phyloP scores from a whole-genome alignment of 2,888 invertebrate genomes.

The Tenthredo notha region DNA sequence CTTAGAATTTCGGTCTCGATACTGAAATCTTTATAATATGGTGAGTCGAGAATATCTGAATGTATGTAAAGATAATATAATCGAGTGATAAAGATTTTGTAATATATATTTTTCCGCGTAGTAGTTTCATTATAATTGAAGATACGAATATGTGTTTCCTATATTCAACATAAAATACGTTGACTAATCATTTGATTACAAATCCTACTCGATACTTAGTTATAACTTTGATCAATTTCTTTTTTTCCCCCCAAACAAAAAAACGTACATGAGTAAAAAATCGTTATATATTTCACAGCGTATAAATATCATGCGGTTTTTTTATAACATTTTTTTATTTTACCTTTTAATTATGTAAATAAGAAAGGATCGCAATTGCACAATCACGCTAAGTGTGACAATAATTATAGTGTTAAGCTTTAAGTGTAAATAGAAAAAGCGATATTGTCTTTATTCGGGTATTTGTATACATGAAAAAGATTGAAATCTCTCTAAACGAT shows the following conservation, averaged over 20 bases:
- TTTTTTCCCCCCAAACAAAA: no score
- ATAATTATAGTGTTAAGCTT: not conserved
- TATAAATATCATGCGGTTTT: no score
- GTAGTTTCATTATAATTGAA: no score
- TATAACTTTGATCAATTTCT: not conserved
- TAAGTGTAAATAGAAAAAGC: not conserved
- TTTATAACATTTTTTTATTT: no score
- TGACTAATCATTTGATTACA: not conserved
- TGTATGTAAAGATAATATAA: not conserved
- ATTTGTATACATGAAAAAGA: not conserved
- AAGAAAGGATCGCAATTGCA: no score
- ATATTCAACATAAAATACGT: not conserved
- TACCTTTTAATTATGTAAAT: not conserved
- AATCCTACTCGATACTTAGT: not conserved
- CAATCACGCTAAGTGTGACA: not conserved
- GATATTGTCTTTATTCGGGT: not conserved
- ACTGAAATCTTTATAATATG: not conserved
- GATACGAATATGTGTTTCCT: not conserved
- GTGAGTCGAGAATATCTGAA: not conserved
- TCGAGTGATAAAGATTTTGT: not conserved
- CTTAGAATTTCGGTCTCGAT: not conserved
- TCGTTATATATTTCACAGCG: no score
- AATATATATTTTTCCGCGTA: no score
- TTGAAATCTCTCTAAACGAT: not conserved
- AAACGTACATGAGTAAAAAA: not conserved